Conservation (phyloP, 2,797 vertebrate species). For the Coracias cyanogaster region DNA sequence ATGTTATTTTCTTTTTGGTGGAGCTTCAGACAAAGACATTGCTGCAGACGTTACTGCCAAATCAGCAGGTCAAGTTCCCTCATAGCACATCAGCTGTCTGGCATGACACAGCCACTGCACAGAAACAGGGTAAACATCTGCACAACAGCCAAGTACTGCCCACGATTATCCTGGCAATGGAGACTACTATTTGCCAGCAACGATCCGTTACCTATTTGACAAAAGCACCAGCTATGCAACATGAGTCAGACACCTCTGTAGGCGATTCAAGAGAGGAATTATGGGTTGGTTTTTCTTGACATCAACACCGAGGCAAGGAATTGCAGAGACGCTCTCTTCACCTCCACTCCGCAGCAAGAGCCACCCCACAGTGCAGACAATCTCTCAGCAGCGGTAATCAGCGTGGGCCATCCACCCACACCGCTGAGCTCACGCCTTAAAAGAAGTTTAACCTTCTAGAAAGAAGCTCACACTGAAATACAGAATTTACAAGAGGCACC, state of each 20-base stretch:
- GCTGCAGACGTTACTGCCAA: background rate
- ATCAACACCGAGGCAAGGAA: background rate
- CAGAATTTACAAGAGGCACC: background rate
- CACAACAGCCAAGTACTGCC: background rate
- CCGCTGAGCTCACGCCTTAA: background rate
- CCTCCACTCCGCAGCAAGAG: background rate
- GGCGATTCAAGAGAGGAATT: background rate
- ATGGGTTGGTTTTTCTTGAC: background rate
- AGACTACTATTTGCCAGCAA: background rate
- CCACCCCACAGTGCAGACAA: accelerated
- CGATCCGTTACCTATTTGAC: accelerated
- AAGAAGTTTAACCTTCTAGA: background rate
- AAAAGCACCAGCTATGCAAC: background rate
- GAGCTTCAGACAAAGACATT: background rate
- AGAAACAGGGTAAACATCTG: background rate
- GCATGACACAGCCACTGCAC: background rate
- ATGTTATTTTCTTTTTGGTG: background rate
- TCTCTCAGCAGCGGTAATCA: background rate
- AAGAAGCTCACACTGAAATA: background rate
- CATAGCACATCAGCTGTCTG: accelerated
- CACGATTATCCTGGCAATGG: background rate
- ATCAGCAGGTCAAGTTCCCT: background rate
- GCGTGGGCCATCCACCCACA: background rate
- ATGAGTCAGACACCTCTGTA: background rate
- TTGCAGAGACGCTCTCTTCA: background rate